phyloP scores from a whole-genome alignment of 2,888 invertebrate genomes.

The Baccha elongata region DNA sequence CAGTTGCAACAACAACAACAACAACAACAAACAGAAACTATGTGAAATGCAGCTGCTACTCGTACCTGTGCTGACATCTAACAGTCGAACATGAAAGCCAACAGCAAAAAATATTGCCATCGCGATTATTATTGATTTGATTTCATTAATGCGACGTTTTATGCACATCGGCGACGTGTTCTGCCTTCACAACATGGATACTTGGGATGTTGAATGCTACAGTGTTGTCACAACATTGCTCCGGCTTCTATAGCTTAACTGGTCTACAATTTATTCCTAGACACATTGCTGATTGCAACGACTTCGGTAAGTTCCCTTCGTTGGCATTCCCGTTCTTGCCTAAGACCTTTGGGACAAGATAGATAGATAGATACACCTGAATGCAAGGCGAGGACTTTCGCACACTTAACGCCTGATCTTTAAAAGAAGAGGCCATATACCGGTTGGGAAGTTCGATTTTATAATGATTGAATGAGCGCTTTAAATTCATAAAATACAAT shows the following conservation, averaged over 20 bases:
- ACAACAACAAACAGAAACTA: background rate
- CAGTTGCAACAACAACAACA: background rate
- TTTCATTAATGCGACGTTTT: slow-evolving; percentile 62
- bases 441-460: slow-evolving; percentile 57
- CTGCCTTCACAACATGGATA: slow-evolving; percentile 60
- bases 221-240: slow-evolving; percentile 48
- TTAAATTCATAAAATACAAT: slow-evolving; percentile 74
- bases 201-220: slow-evolving; percentile 1
- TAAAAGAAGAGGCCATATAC: slow-evolving; percentile 1
- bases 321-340: background rate
- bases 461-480: slow-evolving; percentile 69
- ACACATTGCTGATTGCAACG: slow-evolving; percentile 33
- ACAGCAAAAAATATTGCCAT: slow-evolving; percentile 23
- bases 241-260: background rate
- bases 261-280: slow-evolving; percentile 49
- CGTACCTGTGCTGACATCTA: slow-evolving; percentile 68
- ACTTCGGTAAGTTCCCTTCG: slow-evolving; percentile 1
- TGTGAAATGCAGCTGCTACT: slow-evolving; percentile 42
- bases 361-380: background rate
- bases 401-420: slow-evolving; percentile 47
- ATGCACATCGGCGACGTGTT: slow-evolving; percentile 68
- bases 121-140: slow-evolving; percentile 69
- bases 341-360: no score
- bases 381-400: slow-evolving; percentile 30
- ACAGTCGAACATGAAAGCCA: slow-evolving; percentile 49